Evolutionary conservation across 1,140 invertebrate species (phyloP), one percentile per base, ranked within the genome.

Genomic region (Magallana gigas): DNA sequence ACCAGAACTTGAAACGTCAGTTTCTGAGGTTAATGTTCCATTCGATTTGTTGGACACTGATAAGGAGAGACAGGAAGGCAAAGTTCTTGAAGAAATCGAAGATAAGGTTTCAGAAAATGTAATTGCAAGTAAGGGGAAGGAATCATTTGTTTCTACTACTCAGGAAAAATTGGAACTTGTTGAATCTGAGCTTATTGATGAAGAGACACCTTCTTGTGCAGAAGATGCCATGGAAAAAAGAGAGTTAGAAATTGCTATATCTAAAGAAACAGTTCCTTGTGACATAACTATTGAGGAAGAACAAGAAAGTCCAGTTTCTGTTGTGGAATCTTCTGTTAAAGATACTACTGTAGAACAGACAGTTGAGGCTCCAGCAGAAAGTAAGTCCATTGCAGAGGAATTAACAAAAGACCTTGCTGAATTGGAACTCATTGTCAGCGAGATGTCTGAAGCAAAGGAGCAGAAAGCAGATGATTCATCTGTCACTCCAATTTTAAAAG

Each of bases 231-330:
- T 85, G 87, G 18, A 84, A 8, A 57, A 84, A 57, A 84, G 84
- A 57, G 82, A 89, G 82, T 87, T 88, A 88, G 58, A 71, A 71
- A 60, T 58, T 23, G 48, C n/a, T 71, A 14, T 82, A 9, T 12
- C 71, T 60, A 71, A 83, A 56, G 86, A 86, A 80, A 29, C 11
- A 57, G 29, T 62, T 84, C 56, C 68, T 29, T 18, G 76, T 86
- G 88, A 87, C 71, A 56, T 71, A 62, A 58, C 85, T 29, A 18
- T 83, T 18, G 80, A 88, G 16, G 64, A 23, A 82, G 87, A 84
- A 76, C 76, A 89, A 87, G 23, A 86, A 56, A 64, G 60, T 23
- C 57, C 14, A 62, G 76, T 88, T 23, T 6, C 76, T 18, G 11
- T 83, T 36, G 18, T 59, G 14, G 84, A 59, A 68, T 23, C 62